phyloP scores from a whole-genome alignment of 2,797 vertebrate genomes.

The Odontamblyopus rebecca region DNA sequence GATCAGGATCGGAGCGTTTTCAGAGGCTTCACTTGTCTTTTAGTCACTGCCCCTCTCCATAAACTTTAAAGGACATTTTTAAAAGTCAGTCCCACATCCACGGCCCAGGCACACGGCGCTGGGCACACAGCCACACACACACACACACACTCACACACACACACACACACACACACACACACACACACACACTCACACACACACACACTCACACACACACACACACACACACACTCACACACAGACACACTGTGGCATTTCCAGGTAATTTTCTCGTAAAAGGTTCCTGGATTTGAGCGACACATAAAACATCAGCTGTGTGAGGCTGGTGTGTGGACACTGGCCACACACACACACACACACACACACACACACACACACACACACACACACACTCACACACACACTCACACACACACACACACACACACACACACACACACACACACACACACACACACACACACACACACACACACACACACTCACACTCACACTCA shows the following conservation, averaged over 20 bases:
- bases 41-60: constrained; percentile 5
- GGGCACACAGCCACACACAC: too few relatives aligned
- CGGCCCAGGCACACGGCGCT: neutral
- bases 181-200: too few relatives aligned
- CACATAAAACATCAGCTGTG: constrained; percentile 29
- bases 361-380: too few relatives aligned
- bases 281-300: constrained; percentile 37
- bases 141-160: too few relatives aligned
- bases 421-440: too few relatives aligned
- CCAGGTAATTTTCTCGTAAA: constrained; percentile 23
- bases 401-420: neutral
- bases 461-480: neutral
- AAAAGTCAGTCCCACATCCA: constrained; percentile 8
- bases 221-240: too few relatives aligned
- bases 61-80: constrained; percentile 10
- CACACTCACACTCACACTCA: too few relatives aligned
- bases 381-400: too few relatives aligned
- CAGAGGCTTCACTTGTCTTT: neutral
- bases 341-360: too few relatives aligned
- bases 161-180: too few relatives aligned
- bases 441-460: too few relatives aligned
- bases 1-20: too few relatives aligned
- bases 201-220: neutral
- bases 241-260: constrained; percentile 21
- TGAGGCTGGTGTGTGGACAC: constrained; percentile 9